Percentiles rank a stretch among this genome's conserved stretches.
Evolutionary conservation across 1,140 invertebrate species (phyloP).

Genomic region (Aleiodes sp.): DNA sequence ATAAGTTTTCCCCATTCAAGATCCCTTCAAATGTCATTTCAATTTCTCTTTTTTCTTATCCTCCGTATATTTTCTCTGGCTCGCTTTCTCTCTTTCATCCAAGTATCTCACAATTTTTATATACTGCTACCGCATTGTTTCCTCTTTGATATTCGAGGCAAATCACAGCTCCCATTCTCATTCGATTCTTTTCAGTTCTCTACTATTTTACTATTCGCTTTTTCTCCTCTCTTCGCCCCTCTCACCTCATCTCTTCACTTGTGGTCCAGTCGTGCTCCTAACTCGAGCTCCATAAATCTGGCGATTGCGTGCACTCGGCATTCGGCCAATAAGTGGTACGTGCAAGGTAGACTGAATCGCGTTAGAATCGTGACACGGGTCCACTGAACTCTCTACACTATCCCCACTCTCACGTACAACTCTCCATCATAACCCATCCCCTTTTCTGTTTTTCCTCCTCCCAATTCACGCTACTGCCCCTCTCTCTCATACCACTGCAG

Average conservation of each 20-base stretch:
- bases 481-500: neutral
- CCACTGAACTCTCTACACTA: neutral
- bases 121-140: constrained; percentile 35
- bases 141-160: constrained; percentile 42
- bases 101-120: constrained; percentile 41
- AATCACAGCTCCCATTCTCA: constrained; percentile 35
- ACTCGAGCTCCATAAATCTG: constrained; percentile 44
- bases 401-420: too few species aligned
- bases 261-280: constrained; percentile 27
- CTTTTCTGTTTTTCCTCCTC: neutral
- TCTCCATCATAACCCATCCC: too few species aligned
- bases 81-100: neutral
- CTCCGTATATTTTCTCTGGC: neutral
- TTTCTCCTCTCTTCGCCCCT: neutral
- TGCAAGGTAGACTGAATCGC: constrained; percentile 46
- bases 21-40: neutral
- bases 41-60: neutral
- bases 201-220: neutral
- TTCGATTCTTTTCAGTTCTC: constrained; percentile 3
- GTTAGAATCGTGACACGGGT: constrained; percentile 24
- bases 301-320: constrained; percentile 48
- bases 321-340: constrained; percentile 49
- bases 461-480: neutral
- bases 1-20: neutral
- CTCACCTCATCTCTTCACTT: neutral